A percentile compares a stretch with the other conserved stretches of the same genome.
Evolutionary conservation across 2,113 vertebrate species (phyloP).

Genomic region (Grallaria varia): DNA sequence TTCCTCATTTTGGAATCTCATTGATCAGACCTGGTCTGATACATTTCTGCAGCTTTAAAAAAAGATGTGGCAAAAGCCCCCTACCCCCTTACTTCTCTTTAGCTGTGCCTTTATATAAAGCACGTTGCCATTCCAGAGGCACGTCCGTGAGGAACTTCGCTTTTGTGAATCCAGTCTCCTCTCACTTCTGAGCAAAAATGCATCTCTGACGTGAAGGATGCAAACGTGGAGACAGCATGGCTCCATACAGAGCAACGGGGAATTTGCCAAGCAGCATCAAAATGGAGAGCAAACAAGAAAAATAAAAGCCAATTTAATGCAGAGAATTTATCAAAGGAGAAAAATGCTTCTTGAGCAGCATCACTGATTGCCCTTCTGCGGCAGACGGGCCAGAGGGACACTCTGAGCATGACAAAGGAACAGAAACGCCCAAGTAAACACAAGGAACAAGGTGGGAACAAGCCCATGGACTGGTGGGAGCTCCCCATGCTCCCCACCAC

Average conservation of each 20-base stretch:
- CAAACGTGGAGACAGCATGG: background rate
- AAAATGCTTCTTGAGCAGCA: background rate
- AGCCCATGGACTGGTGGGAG: background rate
- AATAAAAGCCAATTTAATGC: conserved; percentile 27
- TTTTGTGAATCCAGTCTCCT: background rate
- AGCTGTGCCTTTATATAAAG: background rate
- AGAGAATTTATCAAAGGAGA: background rate
- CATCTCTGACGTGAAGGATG: background rate
- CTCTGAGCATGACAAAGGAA: background rate
- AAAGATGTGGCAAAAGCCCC: background rate
- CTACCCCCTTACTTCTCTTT: background rate
- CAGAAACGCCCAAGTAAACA: background rate
- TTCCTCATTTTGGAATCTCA: background rate
- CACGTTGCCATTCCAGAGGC: background rate
- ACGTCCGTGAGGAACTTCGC: background rate
- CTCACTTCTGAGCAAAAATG: background rate
- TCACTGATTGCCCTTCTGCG: background rate
- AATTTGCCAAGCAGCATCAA: background rate
- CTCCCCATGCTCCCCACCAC: background rate
- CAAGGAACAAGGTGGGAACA: background rate
- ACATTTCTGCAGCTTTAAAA: background rate
- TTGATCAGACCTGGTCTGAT: background rate
- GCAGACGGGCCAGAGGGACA: background rate
- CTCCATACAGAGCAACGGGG: background rate
- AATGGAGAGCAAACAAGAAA: background rate